Percentiles rank a stretch among this genome's conserved stretches.
These are phyloP conservation scores for Hydropsyche tenuis DNA, from an alignment of 1,140 invertebrate genomes.

Conservation along the genomic window DNA sequence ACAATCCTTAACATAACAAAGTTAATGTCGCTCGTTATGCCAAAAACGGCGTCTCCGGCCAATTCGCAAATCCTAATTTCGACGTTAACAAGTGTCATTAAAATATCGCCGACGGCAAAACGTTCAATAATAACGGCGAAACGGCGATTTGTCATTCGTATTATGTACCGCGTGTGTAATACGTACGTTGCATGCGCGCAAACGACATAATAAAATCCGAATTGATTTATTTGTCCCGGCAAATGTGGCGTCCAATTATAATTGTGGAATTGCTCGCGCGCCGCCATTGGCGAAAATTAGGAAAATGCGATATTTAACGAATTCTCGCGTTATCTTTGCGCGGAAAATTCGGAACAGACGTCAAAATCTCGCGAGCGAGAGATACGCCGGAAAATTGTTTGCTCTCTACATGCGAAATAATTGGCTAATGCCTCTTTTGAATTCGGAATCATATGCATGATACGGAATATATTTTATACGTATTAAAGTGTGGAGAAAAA, in stretches of 20 bases:
- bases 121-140: slow-evolving; percentile 22
- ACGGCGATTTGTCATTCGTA: slow-evolving; percentile 10
- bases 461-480: too few species aligned
- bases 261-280: too few species aligned
- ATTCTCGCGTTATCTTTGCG: too few species aligned
- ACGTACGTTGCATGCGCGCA: not conserved
- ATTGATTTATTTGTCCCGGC: slow-evolving; percentile 12
- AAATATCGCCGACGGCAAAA: slow-evolving; percentile 20
- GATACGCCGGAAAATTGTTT: too few species aligned
- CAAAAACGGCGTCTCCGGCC: not conserved
- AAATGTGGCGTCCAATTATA: too few species aligned
- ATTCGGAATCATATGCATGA: not conserved
- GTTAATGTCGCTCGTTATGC: slow-evolving; percentile 17
- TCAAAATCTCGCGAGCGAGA: too few species aligned
- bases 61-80: slow-evolving; percentile 22
- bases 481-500: too few species aligned
- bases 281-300: too few species aligned
- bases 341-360: too few species aligned
- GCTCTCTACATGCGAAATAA: not conserved
- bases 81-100: slow-evolving; percentile 27
- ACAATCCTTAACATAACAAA: slow-evolving; percentile 4
- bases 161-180: not conserved
- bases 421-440: slow-evolving; percentile 24
- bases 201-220: slow-evolving; percentile 14
- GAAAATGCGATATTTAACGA: too few species aligned